Evolutionary conservation across 1,140 invertebrate species (phyloP), one percentile per base, ranked within the genome.

Genomic region (Psilanteris sp.): DNA sequence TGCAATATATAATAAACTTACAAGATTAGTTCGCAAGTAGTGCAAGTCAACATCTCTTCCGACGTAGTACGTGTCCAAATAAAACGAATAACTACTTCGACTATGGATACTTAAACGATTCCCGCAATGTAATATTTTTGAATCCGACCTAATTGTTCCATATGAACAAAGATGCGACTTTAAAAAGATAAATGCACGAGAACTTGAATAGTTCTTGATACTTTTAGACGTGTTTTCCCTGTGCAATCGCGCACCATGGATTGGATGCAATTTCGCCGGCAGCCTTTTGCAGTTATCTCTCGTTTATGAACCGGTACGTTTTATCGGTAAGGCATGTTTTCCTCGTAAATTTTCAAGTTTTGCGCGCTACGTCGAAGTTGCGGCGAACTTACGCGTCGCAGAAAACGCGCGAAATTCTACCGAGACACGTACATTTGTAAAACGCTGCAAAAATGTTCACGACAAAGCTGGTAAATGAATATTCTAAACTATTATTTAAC

Each of bases 231-330:
- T 64, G 32, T 48, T 59, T 64, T 57, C 29, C 39, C 16, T 4
- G 11, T 8, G 22, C 16, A n/a, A 36, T 61, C 15, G 52, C 26
- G 22, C 10, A 4, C 31, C 15, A 27, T 5, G 18, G 39, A 50
- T 59, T 57, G 34, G 34, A 27, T 26, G 62, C 50, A 34, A 70
- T 52, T 64, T 52, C 16, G 50, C 64, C 64, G 43, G 57, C 52
- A 57, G 62, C 55, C 62, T 75, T 75, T 62, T 26, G 41, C 57
- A 77, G 77, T 83, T 81, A 84, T 80, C 81, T 83, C 77, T 75
- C 83, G 78, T 81, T 84, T 84, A 84, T 84, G 80, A 84, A 79
- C 81, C 59, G 24, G 74, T 80, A 76, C 80, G 81, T 79, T 83
- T 81, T 83, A 82, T 81, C 77, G 79, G 52, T 46, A 59, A 61